These are phyloP conservation scores for Macroglossus sobrinus DNA, from an alignment of 2,113 vertebrate genomes.

Conservation along the genomic window DNA sequence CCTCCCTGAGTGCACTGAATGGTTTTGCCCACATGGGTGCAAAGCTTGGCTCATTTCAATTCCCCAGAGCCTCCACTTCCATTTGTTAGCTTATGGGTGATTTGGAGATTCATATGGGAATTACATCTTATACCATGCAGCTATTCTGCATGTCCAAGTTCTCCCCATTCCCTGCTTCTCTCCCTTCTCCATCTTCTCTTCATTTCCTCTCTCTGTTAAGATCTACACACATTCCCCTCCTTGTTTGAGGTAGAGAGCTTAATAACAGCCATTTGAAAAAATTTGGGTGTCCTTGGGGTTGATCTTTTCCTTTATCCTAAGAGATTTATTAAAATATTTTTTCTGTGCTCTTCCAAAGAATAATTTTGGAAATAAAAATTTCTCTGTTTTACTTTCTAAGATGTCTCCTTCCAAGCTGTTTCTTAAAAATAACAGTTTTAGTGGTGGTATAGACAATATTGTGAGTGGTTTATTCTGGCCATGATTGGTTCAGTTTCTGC, in stretches of 20 bases:
- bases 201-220: background rate
- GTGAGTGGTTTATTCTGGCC: background rate
- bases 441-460: background rate
- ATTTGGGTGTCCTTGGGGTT: background rate
- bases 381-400: background rate
- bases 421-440: background rate
- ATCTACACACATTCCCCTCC: background rate
- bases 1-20: background rate
- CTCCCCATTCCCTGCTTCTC: background rate
- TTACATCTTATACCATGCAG: background rate
- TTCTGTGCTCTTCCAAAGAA: background rate
- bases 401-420: slow-evolving; percentile 1
- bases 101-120: background rate
- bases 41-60: background rate
- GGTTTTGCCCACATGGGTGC: background rate
- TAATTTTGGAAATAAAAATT: background rate
- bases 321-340: background rate
- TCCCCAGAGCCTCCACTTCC: background rate
- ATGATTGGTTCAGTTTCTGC: background rate
- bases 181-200: background rate
- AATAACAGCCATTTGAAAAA: background rate
- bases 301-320: background rate
- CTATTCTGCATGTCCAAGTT: background rate
- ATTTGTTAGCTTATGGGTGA: background rate
- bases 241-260: background rate